Base-by-base conservation (phyloP, 2,797 vertebrate genomes). In the Gadopsis bispinosus region DNA sequence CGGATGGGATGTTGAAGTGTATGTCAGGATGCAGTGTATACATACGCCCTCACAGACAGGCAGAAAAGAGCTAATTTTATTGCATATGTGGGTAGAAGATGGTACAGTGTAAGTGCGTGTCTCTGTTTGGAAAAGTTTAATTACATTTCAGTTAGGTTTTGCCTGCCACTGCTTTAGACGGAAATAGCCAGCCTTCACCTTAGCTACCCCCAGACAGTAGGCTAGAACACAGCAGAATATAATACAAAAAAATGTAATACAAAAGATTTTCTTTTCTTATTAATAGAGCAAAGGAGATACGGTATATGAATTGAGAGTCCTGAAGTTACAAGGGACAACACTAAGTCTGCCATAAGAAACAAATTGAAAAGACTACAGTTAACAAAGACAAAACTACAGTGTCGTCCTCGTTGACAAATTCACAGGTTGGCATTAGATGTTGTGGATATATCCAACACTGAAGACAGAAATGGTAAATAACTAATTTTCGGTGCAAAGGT, bases 101-200 rank as follows among this genome's bases (percentile, higher is more conserved):
- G 43, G 58, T 47, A 54, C 37, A 41, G 72, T 35, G 71, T 61
- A 31, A 54, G 61, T 83, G 50, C 71, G 17, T 62, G 59, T 76
- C 43, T 75, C 19, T 60, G 45, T 73, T 59, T 62, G 61, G n/a
- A 81, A 85, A 86, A 85, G 62, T 85, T 79, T 68, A 75, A 88
- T 86, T 88, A 87, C 64, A 73, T 83, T 88, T 83, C 60, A 79
- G 59, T 83, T 80, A 73, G 75, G 63, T 85, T 83, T 82, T 58
- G 39, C 68, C 80, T 63, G 51, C 69, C 50, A 78, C 22, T 68
- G 72, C 71, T 81, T 73, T n/a, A 74, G 71, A 79, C 55, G 63
- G 33, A 79, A 14, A 83, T 43, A 41, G 65, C 61, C 47, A 71
- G 76, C 35, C 39, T 83, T 81, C 66, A 67, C 47, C 50, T 79